phyloP scores from a whole-genome alignment of 2,888 invertebrate species.

The Priocnemis perturbator region DNA sequence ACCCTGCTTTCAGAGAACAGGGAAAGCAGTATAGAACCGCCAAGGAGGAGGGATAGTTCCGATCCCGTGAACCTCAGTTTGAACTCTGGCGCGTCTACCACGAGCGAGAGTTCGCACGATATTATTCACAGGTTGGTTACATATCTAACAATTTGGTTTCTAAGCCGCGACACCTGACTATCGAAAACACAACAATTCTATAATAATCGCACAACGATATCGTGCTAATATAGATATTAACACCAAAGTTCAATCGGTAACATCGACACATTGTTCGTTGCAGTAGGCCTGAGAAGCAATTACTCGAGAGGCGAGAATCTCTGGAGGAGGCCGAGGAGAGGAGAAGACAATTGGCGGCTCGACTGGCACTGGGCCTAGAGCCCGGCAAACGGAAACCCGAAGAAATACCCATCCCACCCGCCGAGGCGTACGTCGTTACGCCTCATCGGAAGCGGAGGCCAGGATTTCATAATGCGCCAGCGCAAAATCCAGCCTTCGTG shows the following conservation, averaged over 20 bases:
- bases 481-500: constrained; percentile 91
- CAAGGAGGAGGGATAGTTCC: constrained; percentile 84
- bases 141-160: no score
- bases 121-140: constrained; percentile 64
- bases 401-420: constrained; percentile 82
- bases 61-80: constrained; percentile 88
- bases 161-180: no score
- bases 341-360: constrained; percentile 69
- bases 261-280: no score
- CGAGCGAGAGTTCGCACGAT: constrained; percentile 72
- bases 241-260: no score
- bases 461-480: constrained; percentile 91
- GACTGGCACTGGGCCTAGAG: constrained; percentile 81
- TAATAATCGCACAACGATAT: no score
- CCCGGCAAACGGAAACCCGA: constrained; percentile 81
- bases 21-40: constrained; percentile 76
- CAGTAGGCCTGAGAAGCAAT: constrained; percentile 67
- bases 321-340: constrained; percentile 71
- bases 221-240: no score
- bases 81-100: constrained; percentile 72
- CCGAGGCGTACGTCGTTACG: constrained; percentile 90
- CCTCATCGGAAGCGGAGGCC: constrained; percentile 91
- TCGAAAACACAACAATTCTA: no score
- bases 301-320: constrained; percentile 70
- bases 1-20: constrained; percentile 68